Evolutionary conservation across 2,888 invertebrate species (phyloP).

Genomic region (Lasioglossum malachurum): DNA sequence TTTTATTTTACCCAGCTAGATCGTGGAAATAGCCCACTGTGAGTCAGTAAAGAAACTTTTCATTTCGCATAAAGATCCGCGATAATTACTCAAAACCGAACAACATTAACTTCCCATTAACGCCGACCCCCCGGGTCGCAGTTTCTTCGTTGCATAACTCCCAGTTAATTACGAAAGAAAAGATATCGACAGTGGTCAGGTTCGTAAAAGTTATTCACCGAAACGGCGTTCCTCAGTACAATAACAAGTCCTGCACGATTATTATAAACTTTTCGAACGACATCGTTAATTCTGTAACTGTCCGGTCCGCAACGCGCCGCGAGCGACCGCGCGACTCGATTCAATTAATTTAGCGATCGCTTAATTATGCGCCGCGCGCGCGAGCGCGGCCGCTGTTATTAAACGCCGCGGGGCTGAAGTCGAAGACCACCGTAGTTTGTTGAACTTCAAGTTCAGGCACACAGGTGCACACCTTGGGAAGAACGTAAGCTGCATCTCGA

Average conservation of each 20-base stretch:
- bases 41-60: too few species aligned
- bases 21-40: too few species aligned
- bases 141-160: neutral
- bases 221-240: neutral
- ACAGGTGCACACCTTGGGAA: slow-evolving; percentile 55
- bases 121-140: neutral
- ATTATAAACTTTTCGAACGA: slow-evolving; percentile 27
- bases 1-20: too few species aligned
- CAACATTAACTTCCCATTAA: neutral
- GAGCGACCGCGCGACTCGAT: neutral
- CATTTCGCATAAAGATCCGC: too few species aligned
- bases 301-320: neutral
- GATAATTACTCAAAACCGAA: too few species aligned
- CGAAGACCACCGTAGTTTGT: slow-evolving; percentile 53
- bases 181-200: neutral
- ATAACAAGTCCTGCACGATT: slow-evolving; percentile 1
- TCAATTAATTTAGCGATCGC: slow-evolving; percentile 54
- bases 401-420: slow-evolving; percentile 19
- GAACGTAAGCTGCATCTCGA: slow-evolving; percentile 22
- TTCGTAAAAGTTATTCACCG: neutral
- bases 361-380: slow-evolving; percentile 50
- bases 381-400: slow-evolving; percentile 20
- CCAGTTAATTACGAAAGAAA: neutral
- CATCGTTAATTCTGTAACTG: slow-evolving; percentile 4
- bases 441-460: slow-evolving; percentile 57